Evolutionary conservation across 1,140 invertebrate species (phyloP).

Genomic region (Procambarus clarkii): DNA sequence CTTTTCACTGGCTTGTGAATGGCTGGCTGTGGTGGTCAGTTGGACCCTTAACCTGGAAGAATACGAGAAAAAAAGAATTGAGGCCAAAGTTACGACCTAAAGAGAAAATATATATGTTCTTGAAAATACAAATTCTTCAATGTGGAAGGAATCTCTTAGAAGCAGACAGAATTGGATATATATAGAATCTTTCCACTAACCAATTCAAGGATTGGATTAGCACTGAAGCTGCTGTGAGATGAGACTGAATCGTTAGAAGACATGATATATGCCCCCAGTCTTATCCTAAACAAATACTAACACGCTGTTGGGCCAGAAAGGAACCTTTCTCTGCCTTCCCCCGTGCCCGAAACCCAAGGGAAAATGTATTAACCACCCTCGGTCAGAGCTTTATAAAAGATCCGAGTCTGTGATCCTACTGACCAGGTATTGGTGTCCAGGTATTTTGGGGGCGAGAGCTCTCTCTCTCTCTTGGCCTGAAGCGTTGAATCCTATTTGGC

Average conservation of each 20-base stretch:
- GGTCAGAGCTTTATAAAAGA: not conserved
- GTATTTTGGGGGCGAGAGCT: not conserved
- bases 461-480: not conserved
- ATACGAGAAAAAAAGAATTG: not conserved
- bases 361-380: not conserved
- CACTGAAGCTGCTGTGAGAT: not conserved
- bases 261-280: not conserved
- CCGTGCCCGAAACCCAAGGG: not conserved
- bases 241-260: not conserved
- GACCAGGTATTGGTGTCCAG: not conserved
- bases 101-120: not conserved
- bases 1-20: not conserved
- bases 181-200: not conserved
- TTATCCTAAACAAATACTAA: not conserved
- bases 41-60: not conserved
- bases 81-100: not conserved
- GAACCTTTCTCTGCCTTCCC: not conserved
- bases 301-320: not conserved
- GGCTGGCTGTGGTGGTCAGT: not conserved
- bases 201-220: not conserved
- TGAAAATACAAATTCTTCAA: not conserved
- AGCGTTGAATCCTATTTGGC: not conserved
- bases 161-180: not conserved
- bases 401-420: conserved; percentile 10
- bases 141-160: not conserved